phyloP scores from a whole-genome alignment of 2,888 invertebrate species.

The Agrochola circellaris region DNA sequence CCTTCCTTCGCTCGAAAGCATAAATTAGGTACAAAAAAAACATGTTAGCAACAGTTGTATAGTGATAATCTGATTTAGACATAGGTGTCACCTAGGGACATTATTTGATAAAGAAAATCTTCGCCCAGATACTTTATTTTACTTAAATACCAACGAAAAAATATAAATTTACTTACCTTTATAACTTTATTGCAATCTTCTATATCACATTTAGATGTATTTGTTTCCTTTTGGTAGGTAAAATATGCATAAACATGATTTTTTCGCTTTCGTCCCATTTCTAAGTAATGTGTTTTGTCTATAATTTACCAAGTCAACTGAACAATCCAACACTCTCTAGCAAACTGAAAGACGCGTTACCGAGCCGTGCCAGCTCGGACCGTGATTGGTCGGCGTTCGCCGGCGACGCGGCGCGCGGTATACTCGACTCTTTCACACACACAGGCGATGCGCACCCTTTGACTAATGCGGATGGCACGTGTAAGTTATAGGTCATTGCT shows the following conservation, averaged over 20 bases:
- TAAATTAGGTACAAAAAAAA: too few species aligned
- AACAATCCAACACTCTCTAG: background rate
- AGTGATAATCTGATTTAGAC: background rate
- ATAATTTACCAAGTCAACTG: background rate
- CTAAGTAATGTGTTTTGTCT: background rate
- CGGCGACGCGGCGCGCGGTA: background rate
- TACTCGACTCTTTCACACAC: background rate
- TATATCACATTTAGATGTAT: background rate
- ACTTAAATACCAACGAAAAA: background rate
- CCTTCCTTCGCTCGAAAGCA: too few species aligned
- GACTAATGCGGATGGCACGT: background rate
- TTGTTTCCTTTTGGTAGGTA: background rate
- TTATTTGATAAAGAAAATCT: background rate
- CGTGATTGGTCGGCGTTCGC: background rate
- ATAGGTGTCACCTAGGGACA: background rate
- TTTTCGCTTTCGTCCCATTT: slow-evolving; percentile 1
- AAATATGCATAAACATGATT: background rate
- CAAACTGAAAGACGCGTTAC: background rate
- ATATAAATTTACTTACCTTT: background rate
- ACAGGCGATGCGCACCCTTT: background rate
- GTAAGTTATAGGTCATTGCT: background rate
- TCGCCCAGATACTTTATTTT: background rate
- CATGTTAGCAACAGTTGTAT: too few species aligned
- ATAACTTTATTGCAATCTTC: background rate
- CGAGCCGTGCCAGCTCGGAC: background rate